A percentile compares a stretch with the other conserved stretches of the same genome.
Evolutionary conservation across 2,113 vertebrate genomes (phyloP).

Genomic region (Peromyscus californicus): DNA sequence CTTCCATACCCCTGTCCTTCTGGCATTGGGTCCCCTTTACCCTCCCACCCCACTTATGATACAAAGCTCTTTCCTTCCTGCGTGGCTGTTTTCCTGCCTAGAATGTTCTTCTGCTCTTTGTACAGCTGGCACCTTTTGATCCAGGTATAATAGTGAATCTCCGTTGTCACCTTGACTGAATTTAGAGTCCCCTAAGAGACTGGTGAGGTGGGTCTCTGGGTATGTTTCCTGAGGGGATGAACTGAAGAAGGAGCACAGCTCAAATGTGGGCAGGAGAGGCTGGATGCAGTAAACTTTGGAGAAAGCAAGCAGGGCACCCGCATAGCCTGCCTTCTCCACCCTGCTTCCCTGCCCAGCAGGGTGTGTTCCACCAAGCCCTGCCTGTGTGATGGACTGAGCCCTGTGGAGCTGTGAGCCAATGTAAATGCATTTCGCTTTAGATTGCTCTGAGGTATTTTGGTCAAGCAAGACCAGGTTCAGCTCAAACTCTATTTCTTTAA

Average conservation of each 20-base stretch:
- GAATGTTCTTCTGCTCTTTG: background rate
- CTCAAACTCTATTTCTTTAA: background rate
- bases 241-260: background rate
- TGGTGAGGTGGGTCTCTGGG: background rate
- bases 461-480: background rate
- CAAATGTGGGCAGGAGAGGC: too few species aligned
- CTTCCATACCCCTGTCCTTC: accelerated
- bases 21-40: too few species aligned
- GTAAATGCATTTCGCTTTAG: background rate
- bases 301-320: background rate
- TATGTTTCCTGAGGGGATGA: background rate
- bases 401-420: background rate
- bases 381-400: background rate
- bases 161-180: background rate
- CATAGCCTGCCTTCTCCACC: background rate
- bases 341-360: background rate
- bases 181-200: background rate
- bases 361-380: background rate
- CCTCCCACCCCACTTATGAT: background rate
- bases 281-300: background rate
- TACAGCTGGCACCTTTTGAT: background rate
- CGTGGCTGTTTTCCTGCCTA: background rate
- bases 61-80: background rate
- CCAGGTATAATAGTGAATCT: background rate
- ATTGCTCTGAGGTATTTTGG: background rate